phyloP scores from a whole-genome alignment of 2,113 vertebrate genomes.

The Leucopsar rothschildi region DNA sequence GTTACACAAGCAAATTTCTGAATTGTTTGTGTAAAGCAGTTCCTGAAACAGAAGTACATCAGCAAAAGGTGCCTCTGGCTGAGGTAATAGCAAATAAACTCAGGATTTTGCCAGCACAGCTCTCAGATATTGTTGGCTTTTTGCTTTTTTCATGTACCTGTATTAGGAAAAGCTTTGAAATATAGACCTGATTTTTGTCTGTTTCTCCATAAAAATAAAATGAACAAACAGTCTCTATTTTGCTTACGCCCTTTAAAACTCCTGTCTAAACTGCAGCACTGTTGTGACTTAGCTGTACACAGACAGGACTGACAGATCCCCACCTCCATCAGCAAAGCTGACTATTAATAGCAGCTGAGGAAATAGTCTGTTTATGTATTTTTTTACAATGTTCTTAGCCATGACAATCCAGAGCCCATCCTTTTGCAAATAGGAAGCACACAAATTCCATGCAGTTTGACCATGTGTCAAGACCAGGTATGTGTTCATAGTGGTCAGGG shows the following conservation, averaged over 20 bases:
- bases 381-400: not conserved
- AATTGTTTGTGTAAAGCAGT: not conserved
- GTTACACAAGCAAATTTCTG: not conserved
- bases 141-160: not conserved
- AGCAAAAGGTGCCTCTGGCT: not conserved
- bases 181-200: not conserved
- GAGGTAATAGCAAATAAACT: not conserved
- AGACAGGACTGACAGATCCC: not conserved
- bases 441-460: accelerated
- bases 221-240: not conserved
- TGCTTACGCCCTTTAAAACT: constrained; percentile 4
- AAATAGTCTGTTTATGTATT: not conserved
- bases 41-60: not conserved
- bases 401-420: not conserved
- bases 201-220: not conserved
- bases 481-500: not conserved
- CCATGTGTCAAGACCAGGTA: not conserved
- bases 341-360: not conserved
- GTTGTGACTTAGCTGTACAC: not conserved
- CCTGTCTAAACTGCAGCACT: not conserved
- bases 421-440: not conserved
- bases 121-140: not conserved
- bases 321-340: not conserved
- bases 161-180: constrained; percentile 6
- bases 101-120: not conserved